A percentile compares a stretch with the other conserved stretches of the same genome.
Conservation (phyloP, 2,113 vertebrate species). For the Scartelaos histophorus region DNA sequence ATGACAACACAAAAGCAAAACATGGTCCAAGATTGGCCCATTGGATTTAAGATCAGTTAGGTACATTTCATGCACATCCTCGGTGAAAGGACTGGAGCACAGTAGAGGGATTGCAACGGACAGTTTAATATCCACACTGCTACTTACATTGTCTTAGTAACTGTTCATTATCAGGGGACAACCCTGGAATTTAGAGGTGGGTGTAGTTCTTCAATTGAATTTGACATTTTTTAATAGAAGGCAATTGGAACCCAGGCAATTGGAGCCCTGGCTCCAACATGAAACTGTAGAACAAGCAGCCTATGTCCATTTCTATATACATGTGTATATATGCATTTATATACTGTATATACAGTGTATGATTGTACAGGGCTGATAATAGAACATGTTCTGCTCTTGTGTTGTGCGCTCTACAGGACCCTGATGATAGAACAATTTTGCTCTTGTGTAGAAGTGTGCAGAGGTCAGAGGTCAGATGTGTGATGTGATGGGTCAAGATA, state of each 20-base stretch:
- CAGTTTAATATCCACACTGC: too few species aligned
- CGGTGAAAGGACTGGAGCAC: background rate
- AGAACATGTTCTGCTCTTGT: background rate
- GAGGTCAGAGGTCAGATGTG: background rate
- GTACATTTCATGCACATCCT: slow-evolving; percentile 3
- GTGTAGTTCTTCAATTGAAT: too few species aligned
- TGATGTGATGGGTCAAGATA: background rate
- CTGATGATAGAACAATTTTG: background rate
- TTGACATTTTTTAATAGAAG: too few species aligned
- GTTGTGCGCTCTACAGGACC: background rate
- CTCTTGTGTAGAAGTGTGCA: background rate
- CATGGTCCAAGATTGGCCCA: background rate
- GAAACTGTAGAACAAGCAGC: too few species aligned
- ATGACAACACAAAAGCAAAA: background rate
- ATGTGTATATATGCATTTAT: too few species aligned
- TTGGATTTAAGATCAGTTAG: background rate
- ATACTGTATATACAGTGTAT: too few species aligned
- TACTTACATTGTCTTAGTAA: too few species aligned
- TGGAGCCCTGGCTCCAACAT: too few species aligned
- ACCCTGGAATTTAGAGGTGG: too few species aligned
- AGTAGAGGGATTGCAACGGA: background rate
- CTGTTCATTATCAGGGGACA: too few species aligned
- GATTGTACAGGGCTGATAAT: background rate
- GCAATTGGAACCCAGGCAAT: too few species aligned
- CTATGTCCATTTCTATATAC: too few species aligned